phyloP scores from a whole-genome alignment of 2,888 invertebrate species.

The Cerceris ruficornis region DNA sequence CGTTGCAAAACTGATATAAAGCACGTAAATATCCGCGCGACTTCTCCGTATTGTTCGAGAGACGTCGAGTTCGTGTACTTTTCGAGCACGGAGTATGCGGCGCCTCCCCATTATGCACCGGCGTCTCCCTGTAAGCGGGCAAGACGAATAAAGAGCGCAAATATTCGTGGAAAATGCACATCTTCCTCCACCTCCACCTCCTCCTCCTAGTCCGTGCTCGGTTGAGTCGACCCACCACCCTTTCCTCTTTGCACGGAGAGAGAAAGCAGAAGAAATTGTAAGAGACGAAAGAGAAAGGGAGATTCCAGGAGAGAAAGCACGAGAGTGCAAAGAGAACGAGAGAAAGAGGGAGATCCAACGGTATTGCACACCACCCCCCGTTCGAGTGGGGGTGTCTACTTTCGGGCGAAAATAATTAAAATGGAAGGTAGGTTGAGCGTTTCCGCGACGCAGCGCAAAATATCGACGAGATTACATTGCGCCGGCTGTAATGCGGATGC shows the following conservation, averaged over 20 bases:
- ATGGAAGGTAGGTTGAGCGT: slow-evolving; percentile 72
- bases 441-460: slow-evolving; percentile 75
- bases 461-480: slow-evolving; percentile 80
- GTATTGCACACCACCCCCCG: slow-evolving; percentile 56
- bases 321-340: no score
- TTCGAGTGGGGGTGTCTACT: slow-evolving; percentile 56
- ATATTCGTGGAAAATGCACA: slow-evolving; percentile 71
- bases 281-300: no score
- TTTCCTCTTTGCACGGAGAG: no score
- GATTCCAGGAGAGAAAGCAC: no score
- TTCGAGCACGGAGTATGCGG: slow-evolving; percentile 59
- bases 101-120: slow-evolving; percentile 66
- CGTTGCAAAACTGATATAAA: slow-evolving; percentile 53
- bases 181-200: slow-evolving; percentile 35
- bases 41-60: slow-evolving; percentile 47
- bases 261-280: no score
- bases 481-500: slow-evolving; percentile 78
- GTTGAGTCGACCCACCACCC: no score
- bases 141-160: slow-evolving; percentile 71
- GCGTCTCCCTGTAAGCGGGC: slow-evolving; percentile 64
- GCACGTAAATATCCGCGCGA: slow-evolving; percentile 53
- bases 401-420: slow-evolving; percentile 77
- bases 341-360: background rate
- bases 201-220: background rate
- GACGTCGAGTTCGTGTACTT: slow-evolving; percentile 52